Evolutionary conservation across 2,113 vertebrate genomes (phyloP), one percentile per base, ranked within the genome.

Genomic region (Gadus macrocephalus): DNA sequence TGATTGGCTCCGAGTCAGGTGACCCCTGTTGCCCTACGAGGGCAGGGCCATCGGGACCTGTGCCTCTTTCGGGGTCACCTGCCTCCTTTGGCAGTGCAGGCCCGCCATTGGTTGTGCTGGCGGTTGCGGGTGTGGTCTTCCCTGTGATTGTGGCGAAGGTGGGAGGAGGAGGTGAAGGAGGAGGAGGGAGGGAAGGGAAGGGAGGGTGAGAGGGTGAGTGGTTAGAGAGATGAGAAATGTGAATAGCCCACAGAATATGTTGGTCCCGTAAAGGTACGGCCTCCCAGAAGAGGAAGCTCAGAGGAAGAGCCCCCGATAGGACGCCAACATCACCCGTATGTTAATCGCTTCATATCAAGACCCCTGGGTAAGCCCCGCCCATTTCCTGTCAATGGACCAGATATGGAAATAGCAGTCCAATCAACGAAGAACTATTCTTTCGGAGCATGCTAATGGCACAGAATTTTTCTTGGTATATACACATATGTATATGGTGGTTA

Each of bases 1-100:
- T 92, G 91, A 91, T 90, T 84, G 90, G 89, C 90, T 92, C 89
- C 87, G 88, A 92, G 90, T 91, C 91, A 92, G 87, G 89, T 86
- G 91, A 90, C 81, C 89, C 92, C 81, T 89, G 89, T 71, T 89
- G 87, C 85, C 92, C 92, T 70, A 90, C 85, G 75, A 87, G 86
- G 85, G 89, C 89, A 85, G 86, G 88, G 90, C 84, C 89, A 83
- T 91, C 92, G 69, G 87, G 87, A 89, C 89, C 90, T 86, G 90
- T 89, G 90, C 92, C 92, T 91, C 88, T 90, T 81, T 91, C 88
- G 87, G 89, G 79, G 89, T 89, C 89, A 90, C 88, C 91, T 75
- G 87, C 87, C 85, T 85, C 89, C 91, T 91, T 92, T 83, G 90
- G 90, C 77, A 84, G 89, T 78, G 87, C 81, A 71, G 89, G 83